Evolutionary conservation across 2,888 invertebrate genomes (phyloP).

Genomic region (Tinea semifulvella): DNA sequence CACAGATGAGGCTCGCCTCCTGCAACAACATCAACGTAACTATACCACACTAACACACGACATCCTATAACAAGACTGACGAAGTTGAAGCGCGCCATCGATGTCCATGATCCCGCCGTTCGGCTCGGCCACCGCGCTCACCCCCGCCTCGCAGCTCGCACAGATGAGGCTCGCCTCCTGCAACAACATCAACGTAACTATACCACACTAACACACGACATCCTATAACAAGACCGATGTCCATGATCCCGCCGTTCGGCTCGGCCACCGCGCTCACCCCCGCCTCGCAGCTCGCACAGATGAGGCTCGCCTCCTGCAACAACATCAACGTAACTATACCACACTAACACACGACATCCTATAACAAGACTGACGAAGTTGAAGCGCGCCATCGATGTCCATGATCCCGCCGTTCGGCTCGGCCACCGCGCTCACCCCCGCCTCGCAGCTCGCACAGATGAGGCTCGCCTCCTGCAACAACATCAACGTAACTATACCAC

Average conservation of each 20-base stretch:
- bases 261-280: constrained; percentile 85
- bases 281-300: constrained; percentile 84
- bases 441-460: constrained; percentile 87
- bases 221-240: no score
- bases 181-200: constrained; percentile 83
- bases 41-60: no score
- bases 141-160: constrained; percentile 84
- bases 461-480: constrained; percentile 86
- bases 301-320: constrained; percentile 86
- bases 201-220: background rate
- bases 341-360: no score
- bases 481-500: constrained; percentile 82
- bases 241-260: constrained; percentile 92
- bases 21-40: constrained; percentile 88
- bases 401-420: constrained; percentile 93
- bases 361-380: constrained; percentile 95
- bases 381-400: constrained; percentile 92
- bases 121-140: constrained; percentile 84
- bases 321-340: constrained; percentile 84
- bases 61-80: constrained; percentile 96
- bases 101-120: constrained; percentile 95
- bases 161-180: constrained; percentile 88
- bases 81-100: constrained; percentile 90
- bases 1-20: constrained; percentile 86
- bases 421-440: constrained; percentile 82